These are phyloP conservation scores for Petrocephalus zakoni DNA, from an alignment of 2,113 vertebrate genomes.

Conservation along the genomic window DNA sequence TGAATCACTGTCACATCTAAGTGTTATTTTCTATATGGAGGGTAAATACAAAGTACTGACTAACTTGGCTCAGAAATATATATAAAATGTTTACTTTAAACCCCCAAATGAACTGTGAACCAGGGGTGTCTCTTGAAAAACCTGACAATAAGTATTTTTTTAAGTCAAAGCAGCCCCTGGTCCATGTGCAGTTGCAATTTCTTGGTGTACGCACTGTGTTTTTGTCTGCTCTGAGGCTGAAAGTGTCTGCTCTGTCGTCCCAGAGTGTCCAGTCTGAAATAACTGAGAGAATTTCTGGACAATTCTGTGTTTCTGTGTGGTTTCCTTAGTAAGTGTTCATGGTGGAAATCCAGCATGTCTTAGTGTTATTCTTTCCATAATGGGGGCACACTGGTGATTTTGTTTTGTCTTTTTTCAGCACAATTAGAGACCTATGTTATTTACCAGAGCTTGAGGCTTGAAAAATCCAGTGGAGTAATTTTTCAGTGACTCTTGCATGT, in stretches of 20 bases:
- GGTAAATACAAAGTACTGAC: background rate
- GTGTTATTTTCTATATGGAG: background rate
- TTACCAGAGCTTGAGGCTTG: background rate
- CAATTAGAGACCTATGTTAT: background rate
- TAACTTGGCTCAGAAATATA: background rate
- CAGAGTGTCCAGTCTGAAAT: background rate
- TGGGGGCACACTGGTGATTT: background rate
- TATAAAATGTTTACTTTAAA: background rate
- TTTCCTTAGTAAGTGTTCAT: background rate
- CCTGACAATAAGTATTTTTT: background rate
- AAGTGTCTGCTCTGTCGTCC: background rate
- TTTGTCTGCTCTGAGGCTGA: background rate
- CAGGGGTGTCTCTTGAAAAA: background rate
- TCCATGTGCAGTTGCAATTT: slow-evolving; percentile 7
- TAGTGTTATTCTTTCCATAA: background rate
- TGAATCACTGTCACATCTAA: background rate
- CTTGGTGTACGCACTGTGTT: background rate
- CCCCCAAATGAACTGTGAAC: background rate
- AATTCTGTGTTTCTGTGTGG: background rate
- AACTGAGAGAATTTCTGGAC: background rate
- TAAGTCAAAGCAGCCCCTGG: slow-evolving; percentile 8
- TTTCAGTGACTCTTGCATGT: background rate
- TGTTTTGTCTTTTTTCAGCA: background rate
- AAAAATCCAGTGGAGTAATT: background rate
- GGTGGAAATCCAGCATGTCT: background rate